Evolutionary conservation across 2,888 invertebrate genomes (phyloP).

Genomic region (Acrobasis consociella): DNA sequence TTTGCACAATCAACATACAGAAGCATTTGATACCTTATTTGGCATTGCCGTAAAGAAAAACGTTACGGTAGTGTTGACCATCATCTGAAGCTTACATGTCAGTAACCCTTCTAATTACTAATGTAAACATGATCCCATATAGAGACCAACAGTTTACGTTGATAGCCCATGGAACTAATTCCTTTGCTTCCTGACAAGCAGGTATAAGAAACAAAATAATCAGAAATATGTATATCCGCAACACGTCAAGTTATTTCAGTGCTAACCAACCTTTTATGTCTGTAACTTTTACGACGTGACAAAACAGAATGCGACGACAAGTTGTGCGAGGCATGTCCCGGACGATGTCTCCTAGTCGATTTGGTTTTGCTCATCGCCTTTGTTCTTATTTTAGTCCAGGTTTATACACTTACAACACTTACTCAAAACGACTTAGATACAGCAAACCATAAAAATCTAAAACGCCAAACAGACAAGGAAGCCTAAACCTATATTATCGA

Average conservation of each 20-base stretch:
- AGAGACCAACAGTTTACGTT: too few relatives aligned
- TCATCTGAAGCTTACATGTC: too few relatives aligned
- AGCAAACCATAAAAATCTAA: not conserved
- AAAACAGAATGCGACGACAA: conserved; percentile 39
- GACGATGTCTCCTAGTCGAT: conserved; percentile 33
- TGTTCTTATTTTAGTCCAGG: conserved; percentile 1
- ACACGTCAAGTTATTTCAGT: not conserved
- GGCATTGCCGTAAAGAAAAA: too few relatives aligned
- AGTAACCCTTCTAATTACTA: too few relatives aligned
- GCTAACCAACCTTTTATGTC: conserved; percentile 41
- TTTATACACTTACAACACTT: not conserved
- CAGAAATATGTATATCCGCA: not conserved
- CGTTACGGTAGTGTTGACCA: too few relatives aligned
- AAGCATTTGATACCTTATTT: too few relatives aligned
- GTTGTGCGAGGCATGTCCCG: conserved; percentile 35
- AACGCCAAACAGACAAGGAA: conserved; percentile 1
- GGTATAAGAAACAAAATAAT: too few relatives aligned
- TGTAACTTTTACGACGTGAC: conserved; percentile 43
- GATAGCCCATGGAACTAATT: too few relatives aligned
- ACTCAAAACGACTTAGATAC: too few relatives aligned
- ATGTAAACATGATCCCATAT: too few relatives aligned
- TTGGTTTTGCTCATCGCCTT: conserved; percentile 37
- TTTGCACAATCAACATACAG: too few relatives aligned
- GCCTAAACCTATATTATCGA: not conserved
- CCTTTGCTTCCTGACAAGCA: too few relatives aligned